Conservation (phyloP, 2,797 vertebrate species). For the Paratrypauchen microcephalus region DNA sequence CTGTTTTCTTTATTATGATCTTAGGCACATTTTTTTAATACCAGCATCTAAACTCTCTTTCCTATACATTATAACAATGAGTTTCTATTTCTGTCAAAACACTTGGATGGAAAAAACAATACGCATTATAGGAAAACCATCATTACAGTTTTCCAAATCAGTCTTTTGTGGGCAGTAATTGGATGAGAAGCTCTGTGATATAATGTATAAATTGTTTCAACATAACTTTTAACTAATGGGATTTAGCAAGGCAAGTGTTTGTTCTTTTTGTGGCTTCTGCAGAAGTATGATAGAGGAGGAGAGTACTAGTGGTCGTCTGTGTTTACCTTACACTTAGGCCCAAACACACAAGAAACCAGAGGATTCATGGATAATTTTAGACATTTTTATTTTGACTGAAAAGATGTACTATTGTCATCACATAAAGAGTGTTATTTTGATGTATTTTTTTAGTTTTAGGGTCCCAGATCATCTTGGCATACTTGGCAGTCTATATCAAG, state of each 20-base stretch:
- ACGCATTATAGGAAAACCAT: background rate
- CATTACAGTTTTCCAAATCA: background rate
- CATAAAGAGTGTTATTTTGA: background rate
- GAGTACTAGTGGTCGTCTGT: constrained; percentile 47
- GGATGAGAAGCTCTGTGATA: background rate
- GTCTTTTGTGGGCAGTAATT: constrained; percentile 9
- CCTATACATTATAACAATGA: background rate
- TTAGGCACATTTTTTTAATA: background rate
- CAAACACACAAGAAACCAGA: background rate
- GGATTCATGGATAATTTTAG: background rate
- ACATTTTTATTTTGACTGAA: background rate
- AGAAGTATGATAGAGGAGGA: constrained; percentile 54
- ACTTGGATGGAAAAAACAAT: background rate
- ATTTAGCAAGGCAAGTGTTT: constrained; percentile 53
- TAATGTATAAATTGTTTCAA: constrained; percentile 2
- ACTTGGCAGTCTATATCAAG: no score
- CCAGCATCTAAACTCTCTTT: background rate
- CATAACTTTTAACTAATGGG: constrained; percentile 39
- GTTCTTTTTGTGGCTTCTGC: constrained; percentile 20
- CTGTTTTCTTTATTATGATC: background rate
- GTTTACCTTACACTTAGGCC: constrained; percentile 49
- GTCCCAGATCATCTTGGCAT: no score
- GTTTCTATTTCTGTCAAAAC: background rate
- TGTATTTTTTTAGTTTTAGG: no score
- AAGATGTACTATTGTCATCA: background rate